Evolutionary conservation across 2,888 invertebrate species (phyloP).

Genomic region (Sicus ferrugineus): DNA sequence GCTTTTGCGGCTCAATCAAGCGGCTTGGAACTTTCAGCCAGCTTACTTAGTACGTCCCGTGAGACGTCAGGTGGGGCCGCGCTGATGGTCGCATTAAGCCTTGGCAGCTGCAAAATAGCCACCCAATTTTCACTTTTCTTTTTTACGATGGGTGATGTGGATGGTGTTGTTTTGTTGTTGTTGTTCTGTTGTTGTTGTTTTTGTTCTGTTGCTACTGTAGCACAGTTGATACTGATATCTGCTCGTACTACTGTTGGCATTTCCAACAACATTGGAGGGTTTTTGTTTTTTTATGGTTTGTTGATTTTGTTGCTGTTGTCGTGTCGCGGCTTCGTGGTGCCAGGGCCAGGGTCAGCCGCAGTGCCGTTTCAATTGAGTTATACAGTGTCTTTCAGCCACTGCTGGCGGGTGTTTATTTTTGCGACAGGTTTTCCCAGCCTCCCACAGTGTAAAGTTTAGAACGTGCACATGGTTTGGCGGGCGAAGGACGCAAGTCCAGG

Average conservation of each 20-base stretch:
- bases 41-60: not conserved
- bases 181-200: no score
- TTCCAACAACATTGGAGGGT: not conserved
- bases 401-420: not conserved
- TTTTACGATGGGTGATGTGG: not conserved
- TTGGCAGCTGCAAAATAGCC: not conserved
- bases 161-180: no score
- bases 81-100: not conserved
- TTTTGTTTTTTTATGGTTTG: not conserved
- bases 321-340: conserved; percentile 1
- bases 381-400: conserved; percentile 2
- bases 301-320: conserved; percentile 17
- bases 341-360: conserved; percentile 28
- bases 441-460: not conserved
- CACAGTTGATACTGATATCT: not conserved
- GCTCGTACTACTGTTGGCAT: not conserved
- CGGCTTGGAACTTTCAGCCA: conserved; percentile 13
- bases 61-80: not conserved
- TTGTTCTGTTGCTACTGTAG: not conserved
- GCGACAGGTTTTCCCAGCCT: conserved; percentile 5
- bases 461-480: not conserved
- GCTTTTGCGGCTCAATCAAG: conserved; percentile 25
- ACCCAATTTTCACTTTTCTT: conserved; percentile 13
- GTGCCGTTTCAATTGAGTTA: conserved; percentile 26
- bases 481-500: not conserved